A percentile compares a stretch with the other conserved stretches of the same genome.
These are phyloP conservation scores for Octonoba sinensis DNA, from an alignment of 2,888 invertebrate genomes.

Conservation along the genomic window DNA sequence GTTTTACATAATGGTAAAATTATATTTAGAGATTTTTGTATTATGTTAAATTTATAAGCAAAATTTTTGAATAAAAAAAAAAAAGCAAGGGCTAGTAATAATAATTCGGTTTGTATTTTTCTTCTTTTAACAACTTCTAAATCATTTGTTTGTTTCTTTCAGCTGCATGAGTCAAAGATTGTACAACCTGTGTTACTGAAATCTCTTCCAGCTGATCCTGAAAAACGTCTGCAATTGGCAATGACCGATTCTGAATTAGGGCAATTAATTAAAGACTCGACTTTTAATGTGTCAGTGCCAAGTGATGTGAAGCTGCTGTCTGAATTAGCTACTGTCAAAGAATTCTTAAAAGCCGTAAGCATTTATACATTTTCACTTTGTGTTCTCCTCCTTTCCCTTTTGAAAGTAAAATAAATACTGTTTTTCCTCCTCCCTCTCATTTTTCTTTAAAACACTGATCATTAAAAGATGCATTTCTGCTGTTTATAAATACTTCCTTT, in stretches of 20 bases:
- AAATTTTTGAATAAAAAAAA: neutral
- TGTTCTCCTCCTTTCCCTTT: neutral
- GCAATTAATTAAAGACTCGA: slow-evolving; percentile 56
- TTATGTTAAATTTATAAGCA: too few relatives aligned
- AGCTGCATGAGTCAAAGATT: slow-evolving; percentile 66
- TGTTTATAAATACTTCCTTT: neutral
- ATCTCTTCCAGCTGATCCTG: slow-evolving; percentile 56
- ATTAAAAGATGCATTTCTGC: neutral
- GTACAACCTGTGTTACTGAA: slow-evolving; percentile 65
- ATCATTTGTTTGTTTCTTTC: slow-evolving; percentile 9
- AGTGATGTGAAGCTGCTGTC: slow-evolving; percentile 65
- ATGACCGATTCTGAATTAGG: slow-evolving; percentile 49
- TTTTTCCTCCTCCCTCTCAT: neutral
- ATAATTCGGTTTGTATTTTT: neutral
- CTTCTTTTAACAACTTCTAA: neutral
- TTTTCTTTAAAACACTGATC: neutral
- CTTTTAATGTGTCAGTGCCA: slow-evolving; percentile 59
- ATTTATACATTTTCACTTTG: too few relatives aligned
- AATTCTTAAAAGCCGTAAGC: slow-evolving; percentile 66
- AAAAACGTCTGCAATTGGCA: slow-evolving; percentile 54
- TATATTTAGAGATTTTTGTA: too few relatives aligned
- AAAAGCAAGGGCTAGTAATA: too few relatives aligned
- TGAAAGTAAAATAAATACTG: neutral
- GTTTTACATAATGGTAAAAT: too few relatives aligned
- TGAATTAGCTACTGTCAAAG: slow-evolving; percentile 65